Evolutionary conservation across 2,888 invertebrate species (phyloP), one percentile per base, ranked within the genome.

Genomic region (Synanthedon andrenaeformis): DNA sequence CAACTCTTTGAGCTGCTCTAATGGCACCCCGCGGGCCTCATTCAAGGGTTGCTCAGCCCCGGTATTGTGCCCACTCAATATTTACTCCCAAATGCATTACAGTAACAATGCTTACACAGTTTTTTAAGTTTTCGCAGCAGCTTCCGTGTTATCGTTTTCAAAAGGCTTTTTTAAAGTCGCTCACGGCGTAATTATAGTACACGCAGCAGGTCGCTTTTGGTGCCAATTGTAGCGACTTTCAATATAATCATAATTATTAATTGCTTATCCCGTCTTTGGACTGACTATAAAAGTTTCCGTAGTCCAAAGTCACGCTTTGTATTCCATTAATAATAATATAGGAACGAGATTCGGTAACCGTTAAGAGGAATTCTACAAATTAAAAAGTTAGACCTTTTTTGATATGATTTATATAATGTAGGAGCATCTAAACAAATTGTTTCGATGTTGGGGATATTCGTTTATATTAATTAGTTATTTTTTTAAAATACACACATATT

Each of bases 61-160:
- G 79, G 35, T 76, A 76, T 87, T 86, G 83, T 86, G 72, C 69
- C 72, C 76, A 68, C 80, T 82, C 86, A 86, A 87, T 87, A 84
- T 87, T 87, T 87, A 87, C 87, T 86, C 81, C 79, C 81, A 85
- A 87, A 84, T 79, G 82, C 80, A 87, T 87, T 87, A 87, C 71
- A 74, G 84, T 71, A 84, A 87, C 87, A 87, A 87, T 84, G 77
- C 80, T 79, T 74, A 79, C 80, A 79, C 77, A 76, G 81, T 86
- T 84, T 87, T 86, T 84, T 85, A 83, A 82, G 77, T 83, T 82
- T 80, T 78, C 73, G 74, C 64, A 76, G 71, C 84, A 82, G 84
- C 85, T 87, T 87, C 87, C 86, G 86, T 79, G 86, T 86, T 86
- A 85, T 87, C 86, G 85, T 77, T 86, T 84, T 79, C 82, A 84